A percentile compares a stretch with the other conserved stretches of the same genome.
Conservation (phyloP, 2,888 invertebrate species). For the Drosophila pullipes region DNA sequence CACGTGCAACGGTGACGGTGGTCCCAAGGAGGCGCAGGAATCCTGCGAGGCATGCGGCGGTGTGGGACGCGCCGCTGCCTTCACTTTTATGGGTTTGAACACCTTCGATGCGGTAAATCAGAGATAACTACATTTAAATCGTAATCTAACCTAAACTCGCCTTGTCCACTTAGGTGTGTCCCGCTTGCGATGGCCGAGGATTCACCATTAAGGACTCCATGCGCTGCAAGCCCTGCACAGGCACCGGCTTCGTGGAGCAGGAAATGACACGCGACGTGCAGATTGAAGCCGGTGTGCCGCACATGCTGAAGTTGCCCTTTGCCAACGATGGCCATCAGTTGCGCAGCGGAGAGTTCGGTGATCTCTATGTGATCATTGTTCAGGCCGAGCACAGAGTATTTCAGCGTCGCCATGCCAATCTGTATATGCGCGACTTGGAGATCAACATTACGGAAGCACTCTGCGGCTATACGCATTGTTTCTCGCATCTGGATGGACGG, state of each 20-base stretch:
- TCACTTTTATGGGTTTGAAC: constrained; percentile 85
- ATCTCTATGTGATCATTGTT: constrained; percentile 94
- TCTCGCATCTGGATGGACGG: constrained; percentile 96
- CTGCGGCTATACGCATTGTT: constrained; percentile 93
- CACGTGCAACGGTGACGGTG: constrained; percentile 83
- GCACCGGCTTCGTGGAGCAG: constrained; percentile 93
- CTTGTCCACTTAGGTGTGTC: constrained; percentile 85
- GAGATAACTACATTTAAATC: background rate
- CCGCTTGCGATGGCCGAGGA: constrained; percentile 89
- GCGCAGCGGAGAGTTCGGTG: constrained; percentile 94
- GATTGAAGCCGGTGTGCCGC: constrained; percentile 95
- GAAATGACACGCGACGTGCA: constrained; percentile 94
- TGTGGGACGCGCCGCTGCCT: constrained; percentile 83
- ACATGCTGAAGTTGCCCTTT: constrained; percentile 94
- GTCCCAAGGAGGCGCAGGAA: constrained; percentile 68
- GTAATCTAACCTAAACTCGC: background rate
- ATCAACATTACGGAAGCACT: constrained; percentile 94
- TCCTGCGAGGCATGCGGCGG: constrained; percentile 78
- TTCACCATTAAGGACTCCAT: constrained; percentile 92
- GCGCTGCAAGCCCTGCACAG: constrained; percentile 92
- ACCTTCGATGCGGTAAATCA: constrained; percentile 87
- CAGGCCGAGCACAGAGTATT: constrained; percentile 93
- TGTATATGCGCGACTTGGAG: constrained; percentile 89
- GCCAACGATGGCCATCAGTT: constrained; percentile 96
- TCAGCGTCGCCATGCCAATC: constrained; percentile 91